These are phyloP conservation scores for Grammomys dolichurus DNA, from an alignment of 2,113 vertebrate species.

Conservation along the genomic window DNA sequence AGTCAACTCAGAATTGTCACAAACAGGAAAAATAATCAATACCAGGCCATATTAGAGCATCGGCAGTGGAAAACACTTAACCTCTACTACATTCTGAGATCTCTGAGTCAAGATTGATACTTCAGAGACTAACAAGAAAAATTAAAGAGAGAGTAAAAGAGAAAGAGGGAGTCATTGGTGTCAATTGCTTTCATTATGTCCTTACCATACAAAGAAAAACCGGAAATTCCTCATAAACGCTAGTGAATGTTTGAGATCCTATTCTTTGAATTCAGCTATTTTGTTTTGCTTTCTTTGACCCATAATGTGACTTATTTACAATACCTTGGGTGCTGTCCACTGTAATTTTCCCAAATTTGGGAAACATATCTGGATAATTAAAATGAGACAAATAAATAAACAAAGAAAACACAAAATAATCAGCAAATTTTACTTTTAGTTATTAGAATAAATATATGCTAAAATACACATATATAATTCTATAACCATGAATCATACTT, in stretches of 20 bases:
- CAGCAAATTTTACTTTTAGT: not conserved
- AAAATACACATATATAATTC: not conserved
- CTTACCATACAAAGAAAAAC: not conserved
- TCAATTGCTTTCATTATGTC: conserved; percentile 63
- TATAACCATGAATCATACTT: not conserved
- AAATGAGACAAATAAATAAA: not conserved
- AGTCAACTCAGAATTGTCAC: conserved; percentile 41
- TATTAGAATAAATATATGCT: not conserved
- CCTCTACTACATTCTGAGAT: conserved; percentile 37
- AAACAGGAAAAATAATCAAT: conserved; percentile 47
- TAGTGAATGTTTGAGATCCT: conserved; percentile 26
- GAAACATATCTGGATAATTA: not conserved
- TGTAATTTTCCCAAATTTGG: not conserved
- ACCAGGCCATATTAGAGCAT: conserved; percentile 33
- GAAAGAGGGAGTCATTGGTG: not conserved
- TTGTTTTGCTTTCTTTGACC: not conserved
- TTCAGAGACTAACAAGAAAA: conserved; percentile 17
- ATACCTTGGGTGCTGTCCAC: not conserved
- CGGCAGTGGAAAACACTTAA: conserved; percentile 16
- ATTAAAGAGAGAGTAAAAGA: not conserved
- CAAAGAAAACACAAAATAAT: not conserved
- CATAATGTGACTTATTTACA: not conserved
- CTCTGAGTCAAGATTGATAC: not conserved
- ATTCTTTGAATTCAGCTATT: not conserved
- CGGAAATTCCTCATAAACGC: conserved; percentile 17